Evolutionary conservation across 2,797 vertebrate species (phyloP).

Genomic region (Manis crassicaudata): DNA sequence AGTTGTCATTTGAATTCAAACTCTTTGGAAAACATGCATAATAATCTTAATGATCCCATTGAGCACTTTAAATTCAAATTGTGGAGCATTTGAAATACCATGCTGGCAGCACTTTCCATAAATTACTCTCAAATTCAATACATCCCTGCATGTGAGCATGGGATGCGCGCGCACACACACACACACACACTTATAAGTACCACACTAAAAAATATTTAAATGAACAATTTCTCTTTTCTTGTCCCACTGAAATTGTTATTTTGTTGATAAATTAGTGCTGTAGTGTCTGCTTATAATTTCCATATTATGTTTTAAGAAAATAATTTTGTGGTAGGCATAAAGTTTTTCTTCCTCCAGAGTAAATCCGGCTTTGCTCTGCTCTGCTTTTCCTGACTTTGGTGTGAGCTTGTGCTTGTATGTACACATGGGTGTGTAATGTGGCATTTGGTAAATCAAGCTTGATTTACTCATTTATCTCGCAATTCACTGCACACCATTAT

Average conservation of each 20-base stretch:
- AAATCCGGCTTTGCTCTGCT: constrained; percentile 38
- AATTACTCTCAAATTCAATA: constrained; percentile 88
- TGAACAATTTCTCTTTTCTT: constrained; percentile 85
- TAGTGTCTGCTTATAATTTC: constrained; percentile 82
- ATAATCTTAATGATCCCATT: constrained; percentile 90
- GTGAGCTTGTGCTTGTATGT: background rate
- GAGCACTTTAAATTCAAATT: constrained; percentile 90
- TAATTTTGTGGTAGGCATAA: constrained; percentile 69
- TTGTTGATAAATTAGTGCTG: constrained; percentile 81
- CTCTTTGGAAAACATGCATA: constrained; percentile 88
- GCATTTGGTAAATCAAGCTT: background rate
- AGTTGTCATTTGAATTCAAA: constrained; percentile 87
- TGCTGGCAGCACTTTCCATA: constrained; percentile 87
- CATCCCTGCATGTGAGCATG: constrained; percentile 72
- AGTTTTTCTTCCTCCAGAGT: constrained; percentile 12
- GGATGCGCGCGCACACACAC: background rate
- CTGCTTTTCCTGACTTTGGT: background rate
- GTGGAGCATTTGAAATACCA: constrained; percentile 86
- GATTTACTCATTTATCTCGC: background rate
- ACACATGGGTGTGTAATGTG: background rate
- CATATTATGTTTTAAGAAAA: constrained; percentile 80
- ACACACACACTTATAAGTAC: constrained; percentile 68
- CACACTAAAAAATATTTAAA: constrained; percentile 83
- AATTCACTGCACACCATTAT: background rate
- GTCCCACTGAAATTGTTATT: constrained; percentile 82